Evolutionary conservation across 2,888 invertebrate genomes (phyloP).

Genomic region (Brachyptera putata): DNA sequence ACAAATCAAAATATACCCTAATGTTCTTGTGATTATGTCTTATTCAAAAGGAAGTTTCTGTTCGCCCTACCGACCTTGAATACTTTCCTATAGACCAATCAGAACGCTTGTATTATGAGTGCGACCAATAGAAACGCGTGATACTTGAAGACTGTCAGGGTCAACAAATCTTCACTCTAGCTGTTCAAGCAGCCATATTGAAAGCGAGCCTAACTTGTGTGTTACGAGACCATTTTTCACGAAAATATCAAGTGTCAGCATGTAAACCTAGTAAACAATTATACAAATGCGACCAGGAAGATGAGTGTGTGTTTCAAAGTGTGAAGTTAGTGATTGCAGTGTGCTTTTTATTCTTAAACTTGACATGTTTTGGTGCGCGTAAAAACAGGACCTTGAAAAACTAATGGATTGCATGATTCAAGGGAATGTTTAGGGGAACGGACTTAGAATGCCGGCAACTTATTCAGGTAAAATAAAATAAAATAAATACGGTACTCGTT

Average conservation of each 20-base stretch:
- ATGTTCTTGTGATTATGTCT: background rate
- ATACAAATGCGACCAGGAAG: constrained; percentile 23
- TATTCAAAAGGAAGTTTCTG: constrained; percentile 37
- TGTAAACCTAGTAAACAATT: constrained; percentile 22
- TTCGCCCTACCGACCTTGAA: constrained; percentile 48
- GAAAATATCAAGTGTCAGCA: constrained; percentile 29
- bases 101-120: constrained; percentile 40
- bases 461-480: constrained; percentile 33
- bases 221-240: constrained; percentile 31
- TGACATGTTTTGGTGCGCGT: constrained; percentile 32
- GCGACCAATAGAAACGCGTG: constrained; percentile 43
- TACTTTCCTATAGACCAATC: constrained; percentile 41
- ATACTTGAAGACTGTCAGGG: constrained; percentile 44
- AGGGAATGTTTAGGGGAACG: constrained; percentile 32
- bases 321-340: constrained; percentile 12
- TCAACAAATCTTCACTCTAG: constrained; percentile 48
- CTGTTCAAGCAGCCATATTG: constrained; percentile 50
- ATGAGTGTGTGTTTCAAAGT: constrained; percentile 17
- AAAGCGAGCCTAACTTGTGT: constrained; percentile 45
- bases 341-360: constrained; percentile 18
- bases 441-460: constrained; percentile 34
- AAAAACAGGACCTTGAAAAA: constrained; percentile 33
- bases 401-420: constrained; percentile 32
- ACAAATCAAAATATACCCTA: too few species aligned
- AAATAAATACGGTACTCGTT: too few species aligned